Evolutionary conservation across 2,888 invertebrate genomes (phyloP), one percentile per base, ranked within the genome.

Genomic region (Odontothrips loti): DNA sequence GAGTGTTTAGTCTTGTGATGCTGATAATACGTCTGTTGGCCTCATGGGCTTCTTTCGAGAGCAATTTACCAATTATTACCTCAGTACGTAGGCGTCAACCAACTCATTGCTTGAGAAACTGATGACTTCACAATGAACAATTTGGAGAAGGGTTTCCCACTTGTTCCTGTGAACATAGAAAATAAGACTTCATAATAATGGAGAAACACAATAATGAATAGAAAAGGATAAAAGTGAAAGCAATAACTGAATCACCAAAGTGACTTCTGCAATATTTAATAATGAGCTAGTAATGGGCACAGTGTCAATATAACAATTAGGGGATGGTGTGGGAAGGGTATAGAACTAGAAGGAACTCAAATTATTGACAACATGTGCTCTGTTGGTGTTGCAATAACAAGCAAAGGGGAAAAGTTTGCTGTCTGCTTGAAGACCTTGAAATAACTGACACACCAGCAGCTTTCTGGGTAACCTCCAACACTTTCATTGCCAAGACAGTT

Each of bases 91-190:
- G 79, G 98, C 96, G 89, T 98, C 97, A 86, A 98, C 93, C 87
- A 93, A 92, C 84, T 95, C 95, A 88, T 96, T 96, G 87, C 93
- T 92, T 82, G 93, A 93, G 87, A 93, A 94, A 89, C 97, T 97
- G 87, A 99, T 96, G 84, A 99, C 97, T 89, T 97, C 97, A 88
- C 98, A 99, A 85, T 96, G 92, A 47, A 98, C 98, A 83, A 95
- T 92, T 88, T 96, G 93, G 88, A 99, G 89, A 82, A 99, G 90
- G 80, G 91, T 91, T 87, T 97, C 97, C 94, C 97, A 94, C 87
- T 95, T 93, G 87, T 91, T 90, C 86, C 97, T 97, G 90, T 15
- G 91, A 91, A 83, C 84, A 85, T 84, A 85, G 83, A 84, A 84
- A 84, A 81, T 15, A 75, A 80, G 17, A 20, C 11, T 58, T 9